A percentile compares a stretch with the other conserved stretches of the same genome.
Evolutionary conservation across 2,113 vertebrate species (phyloP).

Genomic region (Craseonycteris thonglongyai): DNA sequence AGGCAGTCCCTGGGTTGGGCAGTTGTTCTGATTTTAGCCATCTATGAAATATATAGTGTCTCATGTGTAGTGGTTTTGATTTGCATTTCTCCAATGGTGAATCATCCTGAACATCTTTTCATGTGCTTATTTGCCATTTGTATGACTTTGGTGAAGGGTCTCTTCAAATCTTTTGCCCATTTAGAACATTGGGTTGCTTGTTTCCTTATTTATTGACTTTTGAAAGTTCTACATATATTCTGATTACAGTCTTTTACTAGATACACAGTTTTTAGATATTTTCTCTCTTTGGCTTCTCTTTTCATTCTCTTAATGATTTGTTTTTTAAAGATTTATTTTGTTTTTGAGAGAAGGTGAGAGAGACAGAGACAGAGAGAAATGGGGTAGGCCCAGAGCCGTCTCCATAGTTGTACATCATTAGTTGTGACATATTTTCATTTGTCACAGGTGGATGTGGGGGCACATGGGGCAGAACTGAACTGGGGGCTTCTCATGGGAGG

Average conservation of each 20-base stretch:
- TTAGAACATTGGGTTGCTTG: background rate
- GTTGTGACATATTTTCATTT: too few species aligned
- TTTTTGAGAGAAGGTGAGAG: too few species aligned
- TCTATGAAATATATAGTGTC: fast-evolving
- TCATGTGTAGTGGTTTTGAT: background rate
- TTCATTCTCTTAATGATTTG: background rate
- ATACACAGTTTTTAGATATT: background rate
- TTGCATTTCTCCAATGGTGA: background rate
- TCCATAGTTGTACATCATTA: too few species aligned
- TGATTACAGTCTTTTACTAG: background rate
- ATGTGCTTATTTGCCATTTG: background rate
- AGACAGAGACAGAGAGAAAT: too few species aligned
- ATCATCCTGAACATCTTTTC: background rate
- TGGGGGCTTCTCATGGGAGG: too few species aligned
- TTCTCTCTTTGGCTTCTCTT: background rate
- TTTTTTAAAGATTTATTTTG: too few species aligned
- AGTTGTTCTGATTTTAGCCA: background rate
- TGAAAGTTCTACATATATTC: background rate
- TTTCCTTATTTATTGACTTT: background rate
- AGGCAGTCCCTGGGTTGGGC: fast-evolving
- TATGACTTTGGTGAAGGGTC: background rate
- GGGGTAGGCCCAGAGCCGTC: too few species aligned
- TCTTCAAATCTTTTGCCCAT: background rate
- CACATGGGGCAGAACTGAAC: too few species aligned
- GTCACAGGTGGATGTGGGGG: too few species aligned